Conservation (phyloP, 2,113 vertebrate species). For the Scolopax mira region DNA sequence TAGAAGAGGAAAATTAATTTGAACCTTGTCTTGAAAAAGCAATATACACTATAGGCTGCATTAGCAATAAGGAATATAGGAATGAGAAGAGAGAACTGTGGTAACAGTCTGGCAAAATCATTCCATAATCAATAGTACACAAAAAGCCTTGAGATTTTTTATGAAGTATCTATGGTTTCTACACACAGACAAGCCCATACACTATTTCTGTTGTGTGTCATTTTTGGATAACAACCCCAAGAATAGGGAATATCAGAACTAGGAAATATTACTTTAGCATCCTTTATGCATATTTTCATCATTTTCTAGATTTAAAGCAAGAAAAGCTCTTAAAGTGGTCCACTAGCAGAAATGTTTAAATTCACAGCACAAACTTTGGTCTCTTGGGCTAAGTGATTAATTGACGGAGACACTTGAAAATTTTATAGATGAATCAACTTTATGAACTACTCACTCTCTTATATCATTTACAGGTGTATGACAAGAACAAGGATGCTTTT, state of each 20-base stretch:
- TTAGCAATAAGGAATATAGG: neutral
- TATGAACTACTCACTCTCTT: neutral
- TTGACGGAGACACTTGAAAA: neutral
- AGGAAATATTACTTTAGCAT: neutral
- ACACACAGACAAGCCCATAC: neutral
- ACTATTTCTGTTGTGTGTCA: neutral
- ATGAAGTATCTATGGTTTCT: neutral
- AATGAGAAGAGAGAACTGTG: neutral
- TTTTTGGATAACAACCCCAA: neutral
- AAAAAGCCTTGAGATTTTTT: neutral
- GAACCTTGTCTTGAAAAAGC: neutral
- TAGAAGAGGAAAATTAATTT: neutral
- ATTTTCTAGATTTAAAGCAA: neutral
- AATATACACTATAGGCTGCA: neutral
- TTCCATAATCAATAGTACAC: neutral
- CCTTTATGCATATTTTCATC: neutral
- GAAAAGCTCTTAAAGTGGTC: neutral
- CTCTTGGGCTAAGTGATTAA: neutral
- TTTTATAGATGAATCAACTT: neutral
- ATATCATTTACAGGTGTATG: neutral
- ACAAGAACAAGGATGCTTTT: neutral
- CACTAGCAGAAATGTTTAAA: neutral
- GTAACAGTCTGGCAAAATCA: neutral
- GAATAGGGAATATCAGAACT: neutral
- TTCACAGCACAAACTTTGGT: neutral